Percentiles rank a stretch among this genome's conserved stretches.
Conservation (phyloP, 2,888 invertebrate genomes). For the Cheilosia pagana region DNA sequence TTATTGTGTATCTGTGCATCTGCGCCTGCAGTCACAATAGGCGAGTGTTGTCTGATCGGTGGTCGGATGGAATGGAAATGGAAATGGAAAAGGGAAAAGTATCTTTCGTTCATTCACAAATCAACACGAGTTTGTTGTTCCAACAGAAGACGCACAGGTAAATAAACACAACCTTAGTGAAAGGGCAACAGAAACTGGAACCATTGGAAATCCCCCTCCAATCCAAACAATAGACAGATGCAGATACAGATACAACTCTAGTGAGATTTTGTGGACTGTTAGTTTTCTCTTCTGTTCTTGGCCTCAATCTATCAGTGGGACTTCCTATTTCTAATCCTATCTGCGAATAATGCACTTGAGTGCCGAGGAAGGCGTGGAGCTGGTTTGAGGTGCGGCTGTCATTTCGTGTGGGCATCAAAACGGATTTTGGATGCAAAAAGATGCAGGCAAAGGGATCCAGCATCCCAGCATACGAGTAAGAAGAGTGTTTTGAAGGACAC, state of each 20-base stretch:
- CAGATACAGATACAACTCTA: neutral
- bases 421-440: too few relatives aligned
- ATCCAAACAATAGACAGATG: slow-evolving; percentile 23
- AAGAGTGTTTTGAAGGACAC: too few relatives aligned
- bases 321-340: too few relatives aligned
- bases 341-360: too few relatives aligned
- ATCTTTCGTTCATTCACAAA: slow-evolving; percentile 51
- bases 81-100: slow-evolving; percentile 4
- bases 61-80: neutral
- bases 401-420: too few relatives aligned
- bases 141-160: slow-evolving; percentile 50
- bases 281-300: neutral
- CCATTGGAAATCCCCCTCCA: neutral
- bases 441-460: too few relatives aligned
- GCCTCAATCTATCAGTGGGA: neutral
- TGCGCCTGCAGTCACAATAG: slow-evolving; percentile 5
- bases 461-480: too few relatives aligned
- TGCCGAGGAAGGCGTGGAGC: too few relatives aligned
- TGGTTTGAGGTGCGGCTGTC: too few relatives aligned
- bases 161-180: slow-evolving; percentile 41
- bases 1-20: slow-evolving; percentile 31
- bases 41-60: slow-evolving; percentile 4
- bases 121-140: slow-evolving; percentile 52
- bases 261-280: neutral
- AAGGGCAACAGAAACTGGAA: slow-evolving; percentile 14